phyloP scores from a whole-genome alignment of 2,113 vertebrate genomes.

The Pedionomus torquatus region DNA sequence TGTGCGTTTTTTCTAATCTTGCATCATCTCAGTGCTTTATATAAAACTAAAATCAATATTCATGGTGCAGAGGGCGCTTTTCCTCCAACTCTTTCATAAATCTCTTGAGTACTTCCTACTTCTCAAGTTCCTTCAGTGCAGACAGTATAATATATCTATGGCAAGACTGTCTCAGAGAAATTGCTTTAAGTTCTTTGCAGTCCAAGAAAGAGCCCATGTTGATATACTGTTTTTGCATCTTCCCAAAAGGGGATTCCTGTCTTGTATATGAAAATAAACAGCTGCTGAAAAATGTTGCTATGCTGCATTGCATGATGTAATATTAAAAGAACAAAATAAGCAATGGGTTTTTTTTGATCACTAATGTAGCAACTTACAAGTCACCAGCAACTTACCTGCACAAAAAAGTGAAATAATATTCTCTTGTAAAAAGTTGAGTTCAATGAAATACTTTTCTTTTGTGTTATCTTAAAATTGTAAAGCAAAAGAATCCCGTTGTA shows the following conservation, averaged over 20 bases:
- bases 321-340: not conserved
- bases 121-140: slow-evolving; percentile 32
- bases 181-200: not conserved
- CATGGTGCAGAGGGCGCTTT: not conserved
- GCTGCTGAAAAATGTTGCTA: not conserved
- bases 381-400: too few species aligned
- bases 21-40: slow-evolving; percentile 39
- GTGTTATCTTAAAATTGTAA: not conserved
- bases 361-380: not conserved
- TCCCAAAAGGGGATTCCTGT: not conserved
- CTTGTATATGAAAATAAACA: not conserved
- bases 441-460: not conserved
- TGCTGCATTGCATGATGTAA: not conserved
- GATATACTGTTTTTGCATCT: not conserved
- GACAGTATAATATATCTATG: not conserved
- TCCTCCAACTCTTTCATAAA: slow-evolving; percentile 10
- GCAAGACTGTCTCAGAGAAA: not conserved
- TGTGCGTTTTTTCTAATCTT: slow-evolving; percentile 50
- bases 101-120: not conserved
- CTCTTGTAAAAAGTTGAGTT: not conserved
- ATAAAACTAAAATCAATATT: slow-evolving; percentile 58
- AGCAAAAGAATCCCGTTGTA: not conserved
- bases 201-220: not conserved
- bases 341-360: not conserved
- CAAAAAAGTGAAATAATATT: not conserved